Conservation (phyloP, 2,797 vertebrate genomes). For the Sandelia bainsii region DNA sequence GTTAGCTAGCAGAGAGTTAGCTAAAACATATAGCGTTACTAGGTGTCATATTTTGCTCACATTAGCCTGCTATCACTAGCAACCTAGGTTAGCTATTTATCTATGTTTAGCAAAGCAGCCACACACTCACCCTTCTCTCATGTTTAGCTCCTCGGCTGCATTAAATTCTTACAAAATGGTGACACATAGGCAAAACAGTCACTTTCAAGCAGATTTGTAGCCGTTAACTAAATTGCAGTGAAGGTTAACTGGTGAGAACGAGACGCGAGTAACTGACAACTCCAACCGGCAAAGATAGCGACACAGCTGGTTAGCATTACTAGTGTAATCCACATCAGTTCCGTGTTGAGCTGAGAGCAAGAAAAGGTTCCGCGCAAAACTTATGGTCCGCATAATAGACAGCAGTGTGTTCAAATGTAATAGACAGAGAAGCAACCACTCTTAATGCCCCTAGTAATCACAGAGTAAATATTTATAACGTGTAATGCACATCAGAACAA, state of each 20-base stretch:
- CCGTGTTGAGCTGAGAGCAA: slow-evolving; percentile 45
- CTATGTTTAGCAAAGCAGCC: slow-evolving; percentile 21
- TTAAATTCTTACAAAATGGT: slow-evolving; percentile 3
- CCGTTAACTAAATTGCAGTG: not conserved
- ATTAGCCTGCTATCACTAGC: slow-evolving; percentile 34
- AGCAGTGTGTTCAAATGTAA: not conserved
- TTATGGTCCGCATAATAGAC: not conserved
- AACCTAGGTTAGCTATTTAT: slow-evolving; percentile 16
- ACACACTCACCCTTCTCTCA: slow-evolving; percentile 79
- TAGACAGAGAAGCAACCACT: not conserved
- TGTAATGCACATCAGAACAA: not conserved
- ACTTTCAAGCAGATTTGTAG: slow-evolving; percentile 33
- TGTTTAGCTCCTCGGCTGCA: slow-evolving; percentile 55
- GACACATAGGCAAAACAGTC: not conserved
- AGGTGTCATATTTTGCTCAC: not conserved
- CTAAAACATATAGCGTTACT: slow-evolving; percentile 4
- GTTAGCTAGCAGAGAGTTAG: slow-evolving; percentile 16
- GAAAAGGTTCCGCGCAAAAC: slow-evolving; percentile 43
- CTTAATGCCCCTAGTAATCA: not conserved
- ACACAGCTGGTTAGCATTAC: slow-evolving; percentile 57
- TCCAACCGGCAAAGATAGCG: slow-evolving; percentile 59
- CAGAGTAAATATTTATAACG: not conserved
- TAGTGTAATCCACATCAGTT: slow-evolving; percentile 32
- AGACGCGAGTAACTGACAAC: slow-evolving; percentile 26
- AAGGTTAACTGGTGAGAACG: not conserved